Percentiles rank a stretch among this genome's conserved stretches.
Evolutionary conservation across 2,888 invertebrate genomes (phyloP).

Genomic region (Harmothoe impar): DNA sequence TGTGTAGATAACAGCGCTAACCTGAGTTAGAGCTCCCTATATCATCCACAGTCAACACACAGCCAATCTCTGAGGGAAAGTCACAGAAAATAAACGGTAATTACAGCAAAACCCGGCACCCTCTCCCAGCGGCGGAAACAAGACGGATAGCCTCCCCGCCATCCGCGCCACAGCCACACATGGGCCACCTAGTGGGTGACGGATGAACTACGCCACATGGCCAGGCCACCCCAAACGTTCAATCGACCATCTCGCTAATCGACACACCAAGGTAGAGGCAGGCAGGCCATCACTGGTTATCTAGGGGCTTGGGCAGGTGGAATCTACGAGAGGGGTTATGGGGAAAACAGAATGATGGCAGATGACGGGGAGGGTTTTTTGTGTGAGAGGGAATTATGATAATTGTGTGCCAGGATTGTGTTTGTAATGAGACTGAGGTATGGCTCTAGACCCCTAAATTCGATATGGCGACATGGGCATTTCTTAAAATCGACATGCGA

Average conservation of each 20-base stretch:
- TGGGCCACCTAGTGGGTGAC: slow-evolving; percentile 18
- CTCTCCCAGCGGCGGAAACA: not conserved
- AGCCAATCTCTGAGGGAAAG: not conserved
- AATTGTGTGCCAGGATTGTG: not conserved
- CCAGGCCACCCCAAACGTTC: slow-evolving; percentile 42
- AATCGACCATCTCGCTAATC: slow-evolving; percentile 38
- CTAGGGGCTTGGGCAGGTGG: not conserved
- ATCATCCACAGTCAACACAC: not conserved
- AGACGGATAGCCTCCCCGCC: not conserved
- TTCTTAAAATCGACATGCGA: too few relatives aligned
- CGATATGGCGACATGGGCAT: too few relatives aligned
- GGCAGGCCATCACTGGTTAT: not conserved
- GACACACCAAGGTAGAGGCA: not conserved
- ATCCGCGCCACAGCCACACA: not conserved
- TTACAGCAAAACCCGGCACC: not conserved
- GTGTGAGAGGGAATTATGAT: not conserved
- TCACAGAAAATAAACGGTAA: not conserved
- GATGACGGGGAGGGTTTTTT: not conserved
- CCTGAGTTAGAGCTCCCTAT: not conserved
- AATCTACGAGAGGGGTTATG: not conserved
- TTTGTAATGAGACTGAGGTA: too few relatives aligned
- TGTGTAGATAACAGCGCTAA: not conserved
- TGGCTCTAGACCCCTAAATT: too few relatives aligned
- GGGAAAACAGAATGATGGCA: not conserved
- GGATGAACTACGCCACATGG: not conserved